Conservation (phyloP, 2,797 vertebrate genomes). For the Mallotus villosus region DNA sequence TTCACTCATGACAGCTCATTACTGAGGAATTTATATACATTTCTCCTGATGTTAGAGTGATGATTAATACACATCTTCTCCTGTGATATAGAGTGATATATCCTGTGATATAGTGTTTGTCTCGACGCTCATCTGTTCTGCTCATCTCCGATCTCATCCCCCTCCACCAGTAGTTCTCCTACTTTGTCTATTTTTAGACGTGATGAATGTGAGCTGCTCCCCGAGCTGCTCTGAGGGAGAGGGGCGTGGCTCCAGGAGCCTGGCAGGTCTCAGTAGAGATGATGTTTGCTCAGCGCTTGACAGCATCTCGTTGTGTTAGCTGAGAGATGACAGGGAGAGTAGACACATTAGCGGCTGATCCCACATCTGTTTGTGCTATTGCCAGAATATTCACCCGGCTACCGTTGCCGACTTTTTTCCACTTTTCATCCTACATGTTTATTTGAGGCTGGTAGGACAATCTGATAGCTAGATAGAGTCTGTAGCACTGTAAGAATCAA, state of each 20-base stretch:
- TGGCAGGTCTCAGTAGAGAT: neutral
- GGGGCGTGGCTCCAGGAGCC: neutral
- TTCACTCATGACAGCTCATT: slow-evolving; percentile 18
- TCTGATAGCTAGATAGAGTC: too few relatives aligned
- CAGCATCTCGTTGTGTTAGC: neutral
- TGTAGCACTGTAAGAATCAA: too few relatives aligned
- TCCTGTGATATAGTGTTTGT: neutral
- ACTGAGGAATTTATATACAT: slow-evolving; percentile 39
- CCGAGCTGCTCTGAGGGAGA: neutral
- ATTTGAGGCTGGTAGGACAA: too few relatives aligned
- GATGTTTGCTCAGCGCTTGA: neutral
- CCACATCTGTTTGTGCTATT: neutral
- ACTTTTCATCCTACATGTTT: too few relatives aligned
- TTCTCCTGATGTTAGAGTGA: slow-evolving; percentile 4
- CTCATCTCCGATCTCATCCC: neutral
- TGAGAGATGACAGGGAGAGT: neutral
- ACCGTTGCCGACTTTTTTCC: neutral
- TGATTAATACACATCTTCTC: slow-evolving; percentile 38
- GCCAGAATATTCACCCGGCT: neutral
- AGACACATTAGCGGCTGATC: neutral
- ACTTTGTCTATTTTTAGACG: slow-evolving; percentile 14
- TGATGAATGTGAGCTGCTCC: slow-evolving; percentile 10
- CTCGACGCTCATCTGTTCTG: too few relatives aligned
- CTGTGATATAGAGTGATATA: too few relatives aligned
- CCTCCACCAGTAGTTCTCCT: neutral